phyloP scores from a whole-genome alignment of 2,888 invertebrate species.

The Sarcophaga carnaria region DNA sequence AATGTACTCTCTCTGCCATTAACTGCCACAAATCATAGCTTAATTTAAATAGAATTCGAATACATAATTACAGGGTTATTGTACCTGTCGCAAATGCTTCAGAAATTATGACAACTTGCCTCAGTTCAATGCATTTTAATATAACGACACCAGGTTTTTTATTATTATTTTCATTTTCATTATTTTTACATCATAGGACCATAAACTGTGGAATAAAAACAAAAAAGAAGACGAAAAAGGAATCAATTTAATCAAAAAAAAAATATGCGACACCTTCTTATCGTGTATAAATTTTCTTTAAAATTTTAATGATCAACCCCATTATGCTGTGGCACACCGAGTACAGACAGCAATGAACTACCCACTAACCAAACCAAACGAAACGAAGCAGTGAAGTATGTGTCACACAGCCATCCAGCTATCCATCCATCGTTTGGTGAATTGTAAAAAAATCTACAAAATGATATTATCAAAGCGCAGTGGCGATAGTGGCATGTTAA shows the following conservation, averaged over 20 bases:
- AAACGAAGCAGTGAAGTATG: background rate
- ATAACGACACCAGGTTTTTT: background rate
- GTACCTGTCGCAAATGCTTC: background rate
- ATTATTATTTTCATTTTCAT: background rate
- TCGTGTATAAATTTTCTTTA: conserved; percentile 37
- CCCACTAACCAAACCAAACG: conserved; percentile 12
- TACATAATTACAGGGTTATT: background rate
- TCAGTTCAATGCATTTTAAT: background rate
- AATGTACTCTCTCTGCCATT: no score
- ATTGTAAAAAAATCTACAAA: conserved; percentile 39
- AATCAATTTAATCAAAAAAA: conserved; percentile 32
- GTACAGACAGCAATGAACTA: conserved; percentile 20
- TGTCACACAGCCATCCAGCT: background rate
- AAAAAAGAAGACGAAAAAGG: background rate
- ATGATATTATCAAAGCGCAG: conserved; percentile 52
- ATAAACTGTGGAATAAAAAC: no score
- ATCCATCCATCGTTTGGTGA: background rate
- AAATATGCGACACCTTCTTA: conserved; percentile 18
- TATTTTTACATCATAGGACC: background rate
- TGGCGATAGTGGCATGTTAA: conserved; percentile 65
- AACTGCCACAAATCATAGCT: no score
- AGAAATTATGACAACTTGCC: background rate
- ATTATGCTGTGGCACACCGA: conserved; percentile 24
- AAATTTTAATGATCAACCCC: conserved; percentile 61
- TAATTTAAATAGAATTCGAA: no score